These are phyloP conservation scores for Heteractis magnifica DNA, from an alignment of 92 coral and sea anemone genomes.

Conservation along the genomic window DNA sequence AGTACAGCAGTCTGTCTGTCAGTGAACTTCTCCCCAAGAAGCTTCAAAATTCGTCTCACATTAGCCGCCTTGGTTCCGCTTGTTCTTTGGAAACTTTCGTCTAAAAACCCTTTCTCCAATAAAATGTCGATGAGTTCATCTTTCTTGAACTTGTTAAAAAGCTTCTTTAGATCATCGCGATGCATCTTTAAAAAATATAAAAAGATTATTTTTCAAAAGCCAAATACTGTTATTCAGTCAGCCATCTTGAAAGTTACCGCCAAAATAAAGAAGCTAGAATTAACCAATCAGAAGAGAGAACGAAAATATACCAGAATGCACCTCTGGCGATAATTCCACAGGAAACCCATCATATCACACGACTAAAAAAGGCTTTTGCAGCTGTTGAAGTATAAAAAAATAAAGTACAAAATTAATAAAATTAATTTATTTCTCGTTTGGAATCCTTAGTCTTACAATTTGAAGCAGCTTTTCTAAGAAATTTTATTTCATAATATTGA, in stretches of 20 bases:
- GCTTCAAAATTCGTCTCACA: constrained; percentile 57
- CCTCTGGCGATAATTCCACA: background rate
- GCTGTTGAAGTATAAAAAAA: no score
- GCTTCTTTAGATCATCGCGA: constrained; percentile 44
- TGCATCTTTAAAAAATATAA: constrained; percentile 36
- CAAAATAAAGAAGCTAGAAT: background rate
- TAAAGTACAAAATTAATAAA: no score
- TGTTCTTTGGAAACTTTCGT: constrained; percentile 28
- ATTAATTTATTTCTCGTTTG: no score
- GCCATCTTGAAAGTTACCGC: constrained; percentile 51
- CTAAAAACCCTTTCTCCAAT: constrained; percentile 54
- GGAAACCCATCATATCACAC: background rate
- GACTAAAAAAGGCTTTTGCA: background rate
- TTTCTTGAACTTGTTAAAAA: constrained; percentile 70
- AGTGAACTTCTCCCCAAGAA: constrained; percentile 45
- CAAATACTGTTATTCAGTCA: constrained; percentile 15
- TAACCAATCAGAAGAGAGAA: constrained; percentile 22
- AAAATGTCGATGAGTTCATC: constrained; percentile 70
- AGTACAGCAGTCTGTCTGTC: constrained; percentile 47
- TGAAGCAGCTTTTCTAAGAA: no score
- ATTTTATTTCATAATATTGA: constrained; percentile 1
- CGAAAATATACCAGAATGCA: background rate
- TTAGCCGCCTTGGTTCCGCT: constrained; percentile 60
- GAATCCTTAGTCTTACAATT: no score
- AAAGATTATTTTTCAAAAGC: background rate